A percentile compares a stretch with the other conserved stretches of the same genome.
Evolutionary conservation across 2,888 invertebrate species (phyloP).

Genomic region (Cyclophora albipunctata): DNA sequence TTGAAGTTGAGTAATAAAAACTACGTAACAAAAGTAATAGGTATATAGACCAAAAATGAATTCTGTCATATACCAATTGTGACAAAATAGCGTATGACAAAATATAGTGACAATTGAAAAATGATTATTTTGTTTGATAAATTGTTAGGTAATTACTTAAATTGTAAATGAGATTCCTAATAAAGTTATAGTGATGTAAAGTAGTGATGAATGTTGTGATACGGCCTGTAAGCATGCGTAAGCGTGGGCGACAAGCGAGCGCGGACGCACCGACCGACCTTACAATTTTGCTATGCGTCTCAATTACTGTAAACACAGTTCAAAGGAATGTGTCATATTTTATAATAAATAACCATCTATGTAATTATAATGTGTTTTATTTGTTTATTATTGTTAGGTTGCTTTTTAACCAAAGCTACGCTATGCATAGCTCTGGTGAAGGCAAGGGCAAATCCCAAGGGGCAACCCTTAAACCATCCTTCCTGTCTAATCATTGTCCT

Average conservation of each 20-base stretch:
- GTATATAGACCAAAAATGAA: not conserved
- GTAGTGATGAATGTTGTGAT: constrained; percentile 54
- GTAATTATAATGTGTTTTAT: constrained; percentile 52
- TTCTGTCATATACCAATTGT: not conserved
- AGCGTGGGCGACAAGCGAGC: constrained; percentile 21
- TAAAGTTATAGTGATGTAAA: constrained; percentile 10
- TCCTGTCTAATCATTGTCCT: too few species aligned
- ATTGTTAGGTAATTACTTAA: too few species aligned
- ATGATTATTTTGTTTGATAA: too few species aligned
- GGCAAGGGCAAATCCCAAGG: too few species aligned
- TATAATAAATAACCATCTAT: constrained; percentile 76
- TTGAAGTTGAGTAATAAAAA: too few species aligned
- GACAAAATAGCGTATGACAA: not conserved
- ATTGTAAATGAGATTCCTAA: too few species aligned
- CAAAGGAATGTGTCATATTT: constrained; percentile 76
- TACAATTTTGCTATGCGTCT: constrained; percentile 69
- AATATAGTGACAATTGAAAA: not conserved
- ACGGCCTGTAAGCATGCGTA: constrained; percentile 8
- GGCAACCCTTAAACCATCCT: too few species aligned
- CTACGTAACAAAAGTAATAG: not conserved
- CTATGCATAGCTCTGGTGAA: too few species aligned
- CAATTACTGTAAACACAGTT: constrained; percentile 71
- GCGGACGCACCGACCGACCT: constrained; percentile 32
- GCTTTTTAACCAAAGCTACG: too few species aligned
- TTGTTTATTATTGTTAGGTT: constrained; percentile 6